Evolutionary conservation across 2,113 vertebrate genomes (phyloP), one percentile per base, ranked within the genome.

Genomic region (Mugil cephalus): DNA sequence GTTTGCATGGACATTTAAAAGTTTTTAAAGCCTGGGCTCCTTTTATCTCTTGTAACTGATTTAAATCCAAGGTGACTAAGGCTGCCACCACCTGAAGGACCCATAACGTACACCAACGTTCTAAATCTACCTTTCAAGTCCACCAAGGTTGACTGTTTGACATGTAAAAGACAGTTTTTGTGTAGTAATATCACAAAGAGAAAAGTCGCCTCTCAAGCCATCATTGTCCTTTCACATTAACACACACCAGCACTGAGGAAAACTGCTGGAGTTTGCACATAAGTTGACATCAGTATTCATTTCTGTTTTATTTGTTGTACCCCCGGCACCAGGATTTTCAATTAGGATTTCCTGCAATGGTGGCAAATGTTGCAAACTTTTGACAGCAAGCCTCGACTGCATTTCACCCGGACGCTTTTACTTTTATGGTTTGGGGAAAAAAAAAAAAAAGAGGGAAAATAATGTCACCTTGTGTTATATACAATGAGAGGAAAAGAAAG

Each of bases 401-500:
- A 69, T 18, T 51, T 79, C 77, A 80, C 62, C 75, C 4, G 34
- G 51, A 66, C 69, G 54, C 63, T 77, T 79, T 79, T 74, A n/a
- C 70, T 76, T 63, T 72, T 54, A 30, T 47, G n/a, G n/a, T n/a
- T n/a, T 78, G 80, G 75, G 69, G 45, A 56, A 46, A 61, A 50
- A 66, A 18, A 56, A 43, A 72, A 60, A 14, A 34, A 17, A 15
- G 50, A 63, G 61, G 17, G 30, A 42, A 53, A 84, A 82, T 74
- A 86, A 81, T 87, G 87, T 89, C 87, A 80, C 51, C 79, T 65
- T 78, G 78, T 84, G 77, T 88, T 87, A 60, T 6, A 79, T 30
- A 82, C 69, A 79, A 73, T 66, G 77, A 79, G 48, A 40, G 34
- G 18, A 55, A 64, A 51, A 69, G 50, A 79, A 72, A 65, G 56